Base-by-base conservation (phyloP, 1,140 invertebrate species). In the Carposina sasakii region DNA sequence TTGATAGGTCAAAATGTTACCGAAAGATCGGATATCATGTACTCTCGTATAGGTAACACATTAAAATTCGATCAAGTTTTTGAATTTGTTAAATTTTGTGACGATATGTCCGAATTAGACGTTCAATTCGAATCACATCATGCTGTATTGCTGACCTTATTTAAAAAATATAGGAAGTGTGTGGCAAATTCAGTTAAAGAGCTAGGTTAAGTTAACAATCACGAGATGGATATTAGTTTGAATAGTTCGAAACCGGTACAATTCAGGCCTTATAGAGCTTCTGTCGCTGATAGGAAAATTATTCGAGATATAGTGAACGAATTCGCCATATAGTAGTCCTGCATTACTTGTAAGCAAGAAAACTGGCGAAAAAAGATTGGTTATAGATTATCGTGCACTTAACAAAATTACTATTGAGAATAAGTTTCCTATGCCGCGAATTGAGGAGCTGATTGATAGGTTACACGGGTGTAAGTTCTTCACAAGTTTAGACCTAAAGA, bases 301-400 rank as follows among this genome's bases (percentile, higher is more conserved):
- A 36, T 47, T 3, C 44, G 44, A 5, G 26, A 31, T 3, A 51
- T 50, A 10, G 43, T 55, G 13, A 13, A 55, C 23, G 49, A 59
- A 19, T 20, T 70, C 63, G 6, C 30, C 58, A 2, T 67, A 67
- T 48, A 58, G 55, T 8, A 59, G 54, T 23, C 66, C 60, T 6
- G 60, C 60, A 1, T 19, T 66, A 2, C 24, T 66, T 2, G 51
- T 67, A 1, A 42, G 45, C 16, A 57, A 57, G 31, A 66, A 69
- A 54, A 42, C 26, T 13, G 44, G 22, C 19, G n/a, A n/a, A n/a
- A 45, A 33, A 37, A 4, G 34, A 8, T 20, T 37, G 10, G 17
- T 15, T n/a, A 37, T 37, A 19, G 34, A 37, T 20, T 37, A 17
- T 20, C 4, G 34, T 9, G 4, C 34, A 2, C 16, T 37, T 17